Base-by-base conservation (phyloP, 2,888 invertebrate genomes). In the Phoronis australis region DNA sequence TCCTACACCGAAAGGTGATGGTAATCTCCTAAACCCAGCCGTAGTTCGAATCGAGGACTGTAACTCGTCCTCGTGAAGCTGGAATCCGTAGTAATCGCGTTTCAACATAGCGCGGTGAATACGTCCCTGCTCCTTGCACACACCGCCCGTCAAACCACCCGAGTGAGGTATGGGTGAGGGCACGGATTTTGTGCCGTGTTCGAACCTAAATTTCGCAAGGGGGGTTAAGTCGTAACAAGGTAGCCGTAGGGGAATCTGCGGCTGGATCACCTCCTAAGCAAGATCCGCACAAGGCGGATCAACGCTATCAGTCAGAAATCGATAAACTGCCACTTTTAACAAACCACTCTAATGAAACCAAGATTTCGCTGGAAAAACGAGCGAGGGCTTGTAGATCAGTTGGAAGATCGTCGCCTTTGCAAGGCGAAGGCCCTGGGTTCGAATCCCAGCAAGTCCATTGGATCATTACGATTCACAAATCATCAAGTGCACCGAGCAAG, bases 141-240 rank as follows among this genome's bases (percentile, higher is more conserved):
- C 66, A 69, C 68, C 56, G 66, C 69, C 65, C 68, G 68, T 69
- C 69, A 69, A 52, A 50, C 61, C 64, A 66, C 59, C 66, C 56
- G 54, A 69, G 55, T 52, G 53, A 64, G 53, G 27, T 47, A 1
- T 18, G 26, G 44, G 41, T 54, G 4, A 22, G 1, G 41, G 40
- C 54, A 52, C 52, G 37, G 40, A 1, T 2, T 38, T 44, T 52
- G 51, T 50, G 55, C 41, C 51, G 62, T 31, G 53, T 27, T 20
- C 49, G 26, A 66, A 21, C 55, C 63, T 60, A 52, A 44, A 57
- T 42, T 44, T 43, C 27, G 51, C 54, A 60, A 69, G 57, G 67
- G 62, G 69, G 65, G 63, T 59, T 53, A 71, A 70, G 69, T 70
- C 69, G 70, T 69, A 71, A 70, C 67, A 71, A 69, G 70, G 69